phyloP scores from a whole-genome alignment of 2,888 invertebrate species.

The Melinaea menophilus region DNA sequence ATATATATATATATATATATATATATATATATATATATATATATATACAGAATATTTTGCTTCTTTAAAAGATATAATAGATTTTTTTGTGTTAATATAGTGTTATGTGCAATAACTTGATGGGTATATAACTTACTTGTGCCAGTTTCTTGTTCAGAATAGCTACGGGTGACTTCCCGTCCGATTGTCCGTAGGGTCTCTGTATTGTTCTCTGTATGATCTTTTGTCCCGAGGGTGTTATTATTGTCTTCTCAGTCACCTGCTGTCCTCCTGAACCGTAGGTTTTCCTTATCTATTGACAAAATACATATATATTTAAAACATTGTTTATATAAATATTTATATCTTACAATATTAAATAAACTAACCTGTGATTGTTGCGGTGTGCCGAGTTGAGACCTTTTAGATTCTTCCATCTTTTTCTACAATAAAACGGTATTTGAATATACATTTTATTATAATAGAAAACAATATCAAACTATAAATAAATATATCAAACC shows the following conservation, averaged over 20 bases:
- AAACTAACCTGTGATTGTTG: constrained; percentile 48
- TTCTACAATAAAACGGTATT: constrained; percentile 44
- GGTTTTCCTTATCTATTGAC: constrained; percentile 54
- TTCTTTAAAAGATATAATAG: too few relatives aligned
- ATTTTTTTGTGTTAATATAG: neutral
- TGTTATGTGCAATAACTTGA: neutral
- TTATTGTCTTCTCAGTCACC: constrained; percentile 73
- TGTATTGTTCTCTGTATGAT: constrained; percentile 74
- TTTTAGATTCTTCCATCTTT: constrained; percentile 64
- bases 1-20: too few relatives aligned
- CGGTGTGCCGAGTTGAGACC: constrained; percentile 47
- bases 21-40: too few relatives aligned
- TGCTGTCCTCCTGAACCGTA: constrained; percentile 58
- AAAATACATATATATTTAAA: constrained; percentile 1
- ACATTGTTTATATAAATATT: neutral
- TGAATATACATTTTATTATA: neutral
- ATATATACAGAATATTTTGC: too few relatives aligned
- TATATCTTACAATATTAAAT: neutral
- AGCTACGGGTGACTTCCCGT: constrained; percentile 63
- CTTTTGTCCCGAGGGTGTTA: constrained; percentile 75
- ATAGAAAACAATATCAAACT: neutral
- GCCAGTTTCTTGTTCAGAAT: constrained; percentile 68
- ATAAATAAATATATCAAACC: constrained; percentile 39
- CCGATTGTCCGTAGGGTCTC: constrained; percentile 45
- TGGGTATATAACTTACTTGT: constrained; percentile 45